Percentiles rank a stretch among this genome's conserved stretches.
These are phyloP conservation scores for Aplidium turbinatum DNA, from an alignment of 23 tunicate genomes.

Conservation along the genomic window DNA sequence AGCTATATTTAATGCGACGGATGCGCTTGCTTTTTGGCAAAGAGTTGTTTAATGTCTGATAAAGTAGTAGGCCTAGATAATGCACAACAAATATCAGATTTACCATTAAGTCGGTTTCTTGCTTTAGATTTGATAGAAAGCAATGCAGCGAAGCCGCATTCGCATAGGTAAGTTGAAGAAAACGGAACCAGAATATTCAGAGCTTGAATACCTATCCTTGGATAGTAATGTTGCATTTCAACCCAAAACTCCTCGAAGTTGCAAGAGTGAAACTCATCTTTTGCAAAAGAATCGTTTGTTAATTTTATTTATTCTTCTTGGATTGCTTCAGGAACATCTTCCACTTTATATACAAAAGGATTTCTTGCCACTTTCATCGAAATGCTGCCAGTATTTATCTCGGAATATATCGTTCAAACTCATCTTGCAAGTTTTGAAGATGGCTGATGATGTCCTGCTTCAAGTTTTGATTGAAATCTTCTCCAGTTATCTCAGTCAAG, in stretches of 20 bases:
- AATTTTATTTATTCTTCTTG: conserved; percentile 46
- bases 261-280: conserved; percentile 49
- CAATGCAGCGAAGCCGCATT: conserved; percentile 60
- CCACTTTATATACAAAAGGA: conserved; percentile 32
- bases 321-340: conserved; percentile 38
- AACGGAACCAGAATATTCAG: conserved; percentile 59
- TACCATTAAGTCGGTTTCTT: conserved; percentile 36
- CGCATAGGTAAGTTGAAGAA: conserved; percentile 60
- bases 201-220: conserved; percentile 31
- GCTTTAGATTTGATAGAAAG: conserved; percentile 61
- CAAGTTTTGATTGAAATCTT: no score
- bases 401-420: conserved; percentile 9
- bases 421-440: conserved; percentile 2
- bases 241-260: conserved; percentile 31
- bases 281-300: conserved; percentile 46
- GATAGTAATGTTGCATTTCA: conserved; percentile 19
- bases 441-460: conserved; percentile 4
- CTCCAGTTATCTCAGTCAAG: no score
- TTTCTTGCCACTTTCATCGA: conserved; percentile 33
- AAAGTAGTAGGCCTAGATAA: conserved; percentile 22
- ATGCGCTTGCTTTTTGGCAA: conserved; percentile 39
- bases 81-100: conserved; percentile 24
- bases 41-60: conserved; percentile 35
- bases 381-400: conserved; percentile 35
- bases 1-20: conserved; percentile 31